phyloP scores from a whole-genome alignment of 2,113 vertebrate genomes.

The Mus musculus region GRCm39 chr19:54694501-54695000 shows the following conservation, averaged over 20 bases:
- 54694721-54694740: too few species aligned
- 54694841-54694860: not conserved
- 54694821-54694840: not conserved
- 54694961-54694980: too few species aligned
- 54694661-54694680: too few species aligned
- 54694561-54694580: not conserved
- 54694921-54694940: not conserved
- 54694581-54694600: not conserved
- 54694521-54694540: not conserved
- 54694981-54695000: too few species aligned
- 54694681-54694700: not conserved
- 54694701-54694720: too few species aligned
- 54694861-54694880: not conserved
- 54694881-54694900: not conserved
- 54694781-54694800: not conserved
- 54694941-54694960: not conserved
- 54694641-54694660: not conserved
- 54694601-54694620: not conserved
- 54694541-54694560: not conserved
- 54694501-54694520: not conserved
- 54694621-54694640: not conserved
- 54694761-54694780: not conserved
- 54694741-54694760: too few species aligned
- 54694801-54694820: not conserved
- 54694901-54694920: not conserved